Evolutionary conservation across 2,888 invertebrate species (phyloP).

Genomic region (Gonocerus acuteangulatus): DNA sequence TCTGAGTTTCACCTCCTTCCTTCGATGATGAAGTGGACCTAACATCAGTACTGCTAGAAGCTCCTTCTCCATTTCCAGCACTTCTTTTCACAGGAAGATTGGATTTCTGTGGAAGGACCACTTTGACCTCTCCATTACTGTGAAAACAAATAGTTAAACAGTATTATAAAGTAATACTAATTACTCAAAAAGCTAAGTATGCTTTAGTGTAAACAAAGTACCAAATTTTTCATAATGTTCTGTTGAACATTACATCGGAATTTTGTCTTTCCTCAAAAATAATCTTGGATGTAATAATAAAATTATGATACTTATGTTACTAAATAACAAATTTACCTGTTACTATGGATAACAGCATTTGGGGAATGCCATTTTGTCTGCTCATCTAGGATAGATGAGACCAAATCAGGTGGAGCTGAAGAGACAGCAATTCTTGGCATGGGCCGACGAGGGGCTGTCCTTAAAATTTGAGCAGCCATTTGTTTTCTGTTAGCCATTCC

Average conservation of each 20-base stretch:
- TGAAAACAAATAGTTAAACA: background rate
- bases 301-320: too few relatives aligned
- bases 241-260: too few relatives aligned
- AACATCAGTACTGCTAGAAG: background rate
- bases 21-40: background rate
- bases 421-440: constrained; percentile 31
- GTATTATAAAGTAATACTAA: too few relatives aligned
- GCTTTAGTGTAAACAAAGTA: too few relatives aligned
- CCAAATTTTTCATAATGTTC: too few relatives aligned
- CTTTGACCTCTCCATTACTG: constrained; percentile 25
- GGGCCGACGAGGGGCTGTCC: constrained; percentile 16
- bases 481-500: constrained; percentile 31
- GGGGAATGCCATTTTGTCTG: constrained; percentile 32
- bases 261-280: too few relatives aligned
- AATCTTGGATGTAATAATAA: too few relatives aligned
- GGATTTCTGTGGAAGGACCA: constrained; percentile 1
- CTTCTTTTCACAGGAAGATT: constrained; percentile 5
- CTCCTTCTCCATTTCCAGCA: constrained; percentile 6
- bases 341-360: constrained; percentile 24
- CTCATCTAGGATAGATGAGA: constrained; percentile 31
- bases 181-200: too few relatives aligned
- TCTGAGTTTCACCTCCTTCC: background rate
- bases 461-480: constrained; percentile 29
- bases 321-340: constrained; percentile 18
- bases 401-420: constrained; percentile 28